Base-by-base conservation (phyloP, 1,140 invertebrate genomes). In the Philaenus spumarius region DNA sequence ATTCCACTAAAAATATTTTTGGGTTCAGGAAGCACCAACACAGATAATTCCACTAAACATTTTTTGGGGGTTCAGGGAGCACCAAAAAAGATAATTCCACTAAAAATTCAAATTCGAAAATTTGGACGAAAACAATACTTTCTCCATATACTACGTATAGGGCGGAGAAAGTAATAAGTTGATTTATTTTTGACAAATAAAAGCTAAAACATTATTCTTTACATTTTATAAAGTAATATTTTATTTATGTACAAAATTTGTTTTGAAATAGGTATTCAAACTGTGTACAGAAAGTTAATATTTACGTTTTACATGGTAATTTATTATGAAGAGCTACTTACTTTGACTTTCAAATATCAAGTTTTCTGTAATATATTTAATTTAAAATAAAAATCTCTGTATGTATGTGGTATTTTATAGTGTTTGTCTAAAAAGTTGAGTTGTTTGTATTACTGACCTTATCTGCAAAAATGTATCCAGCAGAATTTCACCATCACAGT, bases 401-500 rank as follows among this genome's bases (percentile, higher is more conserved):
- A 30, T 24, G 20, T 12, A 9, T 12, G 19, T 15, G 7, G 19
- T 5, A 14, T 19, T 12, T 11, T 14, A 7, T 24, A 11, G 7
- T 22, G 7, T 19, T 11, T 11, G 14, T 30, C 7, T 50, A 22
- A 7, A 7, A n/a, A 30, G 19, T 50, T 7, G 19, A 22, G 12
- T 50, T 45, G n/a, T 12, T 24, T 47, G 34, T 48, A n/a, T 35
- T 20, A 59, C 30, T 52, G 43, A 62, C 60, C 42, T 53, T 9
- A 62, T 58, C 9, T 37, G 22, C 22, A 62, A 14, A 26, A 82
- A 78, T 51, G 83, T 76, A 62, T 84, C 80, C 30, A 78, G 74
- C 43, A 92, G 73, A 17, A 91, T 74, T 71, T 93, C 90, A 9
- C 90, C 90, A 73, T 93, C 90, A 76, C 89, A 92, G 68, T 93